These are phyloP conservation scores for Griposia aprilina DNA, from an alignment of 2,888 invertebrate species.

Conservation along the genomic window DNA sequence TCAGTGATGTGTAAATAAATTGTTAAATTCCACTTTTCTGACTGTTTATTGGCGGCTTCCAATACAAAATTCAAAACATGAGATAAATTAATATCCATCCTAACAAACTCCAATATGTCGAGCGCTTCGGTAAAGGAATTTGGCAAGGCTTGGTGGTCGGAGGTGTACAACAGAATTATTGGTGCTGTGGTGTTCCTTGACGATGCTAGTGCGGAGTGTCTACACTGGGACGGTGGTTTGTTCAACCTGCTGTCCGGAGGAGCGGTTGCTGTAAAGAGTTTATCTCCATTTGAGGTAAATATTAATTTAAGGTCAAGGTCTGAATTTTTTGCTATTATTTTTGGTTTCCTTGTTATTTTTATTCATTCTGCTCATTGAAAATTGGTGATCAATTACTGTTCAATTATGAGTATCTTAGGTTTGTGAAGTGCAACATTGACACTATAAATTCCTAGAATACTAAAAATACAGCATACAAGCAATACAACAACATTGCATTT, in stretches of 20 bases:
- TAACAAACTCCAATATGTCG: conserved; percentile 67
- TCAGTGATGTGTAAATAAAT: conserved; percentile 53
- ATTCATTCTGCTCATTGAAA: not conserved
- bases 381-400: not conserved
- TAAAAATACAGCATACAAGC: too few species aligned
- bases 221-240: conserved; percentile 93
- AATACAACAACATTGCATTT: too few species aligned
- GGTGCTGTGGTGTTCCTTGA: conserved; percentile 92
- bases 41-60: not conserved
- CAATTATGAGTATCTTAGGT: too few species aligned
- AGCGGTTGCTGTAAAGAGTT: conserved; percentile 91
- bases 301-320: not conserved
- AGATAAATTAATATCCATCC: not conserved
- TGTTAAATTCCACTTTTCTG: not conserved
- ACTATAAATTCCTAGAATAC: too few species aligned
- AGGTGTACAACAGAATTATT: conserved; percentile 91
- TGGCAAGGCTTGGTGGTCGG: conserved; percentile 91
- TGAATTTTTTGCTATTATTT: not conserved
- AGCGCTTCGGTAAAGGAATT: conserved; percentile 84
- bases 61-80: conserved; percentile 12
- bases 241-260: conserved; percentile 90
- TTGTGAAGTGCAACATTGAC: too few species aligned
- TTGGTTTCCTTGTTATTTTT: not conserved
- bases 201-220: conserved; percentile 91
- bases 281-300: conserved; percentile 92